Conservation (phyloP, 1,140 invertebrate species). For the Pemphigus obesinymphae region DNA sequence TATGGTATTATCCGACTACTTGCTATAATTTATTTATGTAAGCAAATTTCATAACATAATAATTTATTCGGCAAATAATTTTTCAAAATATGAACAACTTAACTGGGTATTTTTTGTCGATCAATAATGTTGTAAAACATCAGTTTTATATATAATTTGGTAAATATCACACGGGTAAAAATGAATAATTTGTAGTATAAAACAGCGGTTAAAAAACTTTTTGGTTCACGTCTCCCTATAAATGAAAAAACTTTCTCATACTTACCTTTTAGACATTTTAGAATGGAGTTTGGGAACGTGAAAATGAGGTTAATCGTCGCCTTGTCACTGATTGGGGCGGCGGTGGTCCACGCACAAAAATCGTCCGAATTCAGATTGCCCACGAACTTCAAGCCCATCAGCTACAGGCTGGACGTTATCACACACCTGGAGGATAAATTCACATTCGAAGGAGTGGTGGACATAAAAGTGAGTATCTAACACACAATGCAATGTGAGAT, state of each 20-base stretch:
- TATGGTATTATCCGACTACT: background rate
- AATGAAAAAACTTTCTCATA: too few species aligned
- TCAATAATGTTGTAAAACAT: too few species aligned
- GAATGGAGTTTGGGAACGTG: background rate
- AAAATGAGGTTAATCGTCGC: background rate
- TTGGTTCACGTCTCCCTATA: too few species aligned
- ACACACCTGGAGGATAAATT: slow-evolving; percentile 58
- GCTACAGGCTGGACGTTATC: slow-evolving; percentile 63
- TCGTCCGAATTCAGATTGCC: slow-evolving; percentile 58
- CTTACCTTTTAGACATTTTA: too few species aligned
- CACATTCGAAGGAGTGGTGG: slow-evolving; percentile 59
- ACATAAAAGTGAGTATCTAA: slow-evolving; percentile 55
- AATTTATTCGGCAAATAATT: background rate
- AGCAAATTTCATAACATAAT: background rate
- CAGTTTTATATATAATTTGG: too few species aligned
- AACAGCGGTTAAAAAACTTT: too few species aligned
- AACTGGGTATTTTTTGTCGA: too few species aligned
- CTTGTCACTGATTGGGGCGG: background rate
- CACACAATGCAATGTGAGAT: too few species aligned
- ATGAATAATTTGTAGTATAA: too few species aligned
- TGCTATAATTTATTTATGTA: background rate
- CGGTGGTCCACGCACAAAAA: background rate
- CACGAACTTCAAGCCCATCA: slow-evolving; percentile 57
- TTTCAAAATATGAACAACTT: too few species aligned
- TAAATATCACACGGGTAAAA: too few species aligned